Evolutionary conservation across 2,113 vertebrate genomes (phyloP).

Genomic region (Eurypyga helias): DNA sequence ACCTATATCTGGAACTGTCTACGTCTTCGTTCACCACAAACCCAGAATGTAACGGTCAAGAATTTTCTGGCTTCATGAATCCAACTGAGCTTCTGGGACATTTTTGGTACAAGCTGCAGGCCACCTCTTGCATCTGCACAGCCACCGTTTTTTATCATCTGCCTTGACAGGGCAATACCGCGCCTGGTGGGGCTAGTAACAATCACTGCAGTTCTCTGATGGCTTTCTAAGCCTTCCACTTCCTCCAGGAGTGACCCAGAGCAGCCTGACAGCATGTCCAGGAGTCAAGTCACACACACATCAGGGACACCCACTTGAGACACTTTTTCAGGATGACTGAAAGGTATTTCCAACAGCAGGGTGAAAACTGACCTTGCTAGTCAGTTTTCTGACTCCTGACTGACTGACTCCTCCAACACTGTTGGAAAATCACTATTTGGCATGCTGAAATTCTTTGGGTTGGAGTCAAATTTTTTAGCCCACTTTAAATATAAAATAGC

Average conservation of each 20-base stretch:
- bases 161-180: neutral
- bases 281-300: neutral
- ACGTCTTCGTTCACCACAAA: neutral
- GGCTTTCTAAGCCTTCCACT: neutral
- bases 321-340: neutral
- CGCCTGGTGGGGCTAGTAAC: neutral
- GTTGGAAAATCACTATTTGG: neutral
- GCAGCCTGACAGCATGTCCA: neutral
- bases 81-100: neutral
- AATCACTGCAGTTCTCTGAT: neutral
- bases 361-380: neutral
- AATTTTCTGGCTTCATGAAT: neutral
- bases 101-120: neutral
- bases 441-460: neutral
- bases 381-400: no score
- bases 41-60: neutral
- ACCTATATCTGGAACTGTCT: conserved; percentile 9
- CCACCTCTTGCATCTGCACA: neutral
- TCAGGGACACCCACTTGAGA: neutral
- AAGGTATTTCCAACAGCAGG: neutral
- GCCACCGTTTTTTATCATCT: neutral
- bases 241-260: neutral
- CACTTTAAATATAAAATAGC: neutral
- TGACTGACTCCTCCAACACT: neutral
- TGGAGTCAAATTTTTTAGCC: neutral